Conservation (phyloP, 2,113 vertebrate species). For the Cynocephalus volans region DNA sequence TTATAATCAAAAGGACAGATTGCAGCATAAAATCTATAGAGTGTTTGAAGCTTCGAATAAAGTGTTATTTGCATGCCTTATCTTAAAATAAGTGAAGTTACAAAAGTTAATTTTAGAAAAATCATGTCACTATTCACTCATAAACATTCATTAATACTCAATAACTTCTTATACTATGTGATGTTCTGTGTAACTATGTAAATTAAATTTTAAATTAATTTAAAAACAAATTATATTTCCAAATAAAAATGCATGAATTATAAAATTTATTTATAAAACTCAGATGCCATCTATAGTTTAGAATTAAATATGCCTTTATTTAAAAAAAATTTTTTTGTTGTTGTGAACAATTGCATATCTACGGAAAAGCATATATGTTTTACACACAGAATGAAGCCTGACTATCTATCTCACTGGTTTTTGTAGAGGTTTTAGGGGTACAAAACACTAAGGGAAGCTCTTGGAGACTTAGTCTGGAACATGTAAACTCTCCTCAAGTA, state of each 20-base stretch:
- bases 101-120: neutral
- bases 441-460: neutral
- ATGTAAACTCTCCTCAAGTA: neutral
- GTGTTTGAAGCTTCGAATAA: neutral
- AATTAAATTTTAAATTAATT: slow-evolving; percentile 24
- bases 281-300: neutral
- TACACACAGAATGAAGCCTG: neutral
- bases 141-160: neutral
- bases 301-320: neutral
- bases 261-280: neutral
- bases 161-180: neutral
- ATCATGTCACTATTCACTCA: neutral
- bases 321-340: neutral
- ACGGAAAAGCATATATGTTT: neutral
- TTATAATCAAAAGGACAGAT: neutral
- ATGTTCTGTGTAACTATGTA: neutral
- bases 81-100: neutral
- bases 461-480: neutral
- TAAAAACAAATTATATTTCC: slow-evolving; percentile 15
- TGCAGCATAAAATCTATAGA: neutral
- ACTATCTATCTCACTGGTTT: neutral
- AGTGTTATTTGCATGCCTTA: neutral
- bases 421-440: neutral
- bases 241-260: neutral
- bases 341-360: neutral